Base-by-base conservation (phyloP, 2,888 invertebrate genomes). In the Eucera pruinosa region DNA sequence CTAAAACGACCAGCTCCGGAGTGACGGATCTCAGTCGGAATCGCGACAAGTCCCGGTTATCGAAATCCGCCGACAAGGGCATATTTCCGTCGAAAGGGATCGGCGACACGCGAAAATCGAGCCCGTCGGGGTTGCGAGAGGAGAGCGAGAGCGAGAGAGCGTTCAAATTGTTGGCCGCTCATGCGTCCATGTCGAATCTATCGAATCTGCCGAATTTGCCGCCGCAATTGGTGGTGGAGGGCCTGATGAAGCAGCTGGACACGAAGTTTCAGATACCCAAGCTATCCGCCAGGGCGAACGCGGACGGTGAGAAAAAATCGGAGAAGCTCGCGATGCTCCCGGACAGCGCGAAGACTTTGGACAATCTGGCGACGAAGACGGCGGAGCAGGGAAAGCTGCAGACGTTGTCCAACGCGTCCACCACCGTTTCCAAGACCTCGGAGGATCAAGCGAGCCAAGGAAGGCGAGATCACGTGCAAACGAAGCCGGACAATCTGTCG, bases 231-330 rank as follows among this genome's bases (percentile, higher is more conserved):
- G 93, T 95, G 64, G 95, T 96, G 87, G 96, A 96, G 87, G 96
- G 96, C 11, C 93, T 96, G 67, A 96, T 96, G 86, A 97, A 97
- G 88, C 95, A 96, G 11, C 92, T 96, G 41, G 96, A 97, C 86
- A 96, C 96, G 70, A 97, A 96, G 89, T 97, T 97, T 93, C 97
- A 97, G 93, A 97, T 97, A 87, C 97, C 97, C 0, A 97, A 97
- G 92, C 91, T 97, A 73, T 96, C 96, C 0, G 95, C 95, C 3
- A 90, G 94, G 33, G 81, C 81, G 1, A 92, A 91, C 48, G 87
- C 88, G 0, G 92, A 91, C 0, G 81, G 81, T 0, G 90, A 84
- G 2, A 87, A 86, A 7, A 88, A 84, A 6, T 78, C 81, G 2
- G 84, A 82, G 1, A 80, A 86, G 18, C 39, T 83, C 0, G 70